phyloP scores from a whole-genome alignment of 2,888 invertebrate species.

The Helleia helle region DNA sequence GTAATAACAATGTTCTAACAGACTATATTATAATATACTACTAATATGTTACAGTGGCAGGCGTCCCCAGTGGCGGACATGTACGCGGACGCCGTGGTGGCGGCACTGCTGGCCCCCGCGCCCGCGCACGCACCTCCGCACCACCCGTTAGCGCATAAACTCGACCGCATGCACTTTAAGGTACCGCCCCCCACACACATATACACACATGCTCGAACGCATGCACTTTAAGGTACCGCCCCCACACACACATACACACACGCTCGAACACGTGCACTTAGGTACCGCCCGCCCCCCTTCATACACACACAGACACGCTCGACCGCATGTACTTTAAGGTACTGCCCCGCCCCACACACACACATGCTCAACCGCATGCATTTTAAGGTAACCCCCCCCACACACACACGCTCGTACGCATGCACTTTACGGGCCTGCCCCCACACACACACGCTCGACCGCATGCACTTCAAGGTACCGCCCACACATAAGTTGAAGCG shows the following conservation, averaged over 20 bases:
- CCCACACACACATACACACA: too few relatives aligned
- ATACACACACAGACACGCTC: constrained; percentile 76
- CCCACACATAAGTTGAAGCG: too few relatives aligned
- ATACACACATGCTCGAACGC: too few relatives aligned
- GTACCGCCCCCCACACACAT: too few relatives aligned
- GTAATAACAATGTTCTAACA: too few relatives aligned
- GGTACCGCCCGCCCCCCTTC: too few relatives aligned
- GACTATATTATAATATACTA: too few relatives aligned
- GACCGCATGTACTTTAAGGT: too few relatives aligned
- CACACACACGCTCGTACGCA: constrained; percentile 37
- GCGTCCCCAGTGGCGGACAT: constrained; percentile 97
- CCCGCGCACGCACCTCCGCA: constrained; percentile 37
- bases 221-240: too few relatives aligned
- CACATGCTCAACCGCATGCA: too few relatives aligned
- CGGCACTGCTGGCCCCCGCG: constrained; percentile 86
- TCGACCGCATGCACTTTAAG: constrained; percentile 93
- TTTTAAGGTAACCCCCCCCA: constrained; percentile 81
- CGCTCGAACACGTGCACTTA: constrained; percentile 34
- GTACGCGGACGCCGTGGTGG: constrained; percentile 96
- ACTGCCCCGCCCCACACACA: too few relatives aligned
- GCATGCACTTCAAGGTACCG: constrained; percentile 92
- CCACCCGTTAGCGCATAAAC: constrained; percentile 72
- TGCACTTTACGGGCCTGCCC: too few relatives aligned
- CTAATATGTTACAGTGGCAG: constrained; percentile 85
- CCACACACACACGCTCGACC: constrained; percentile 81